These are phyloP conservation scores for Euclidia mi DNA, from an alignment of 2,888 invertebrate genomes.

Conservation along the genomic window DNA sequence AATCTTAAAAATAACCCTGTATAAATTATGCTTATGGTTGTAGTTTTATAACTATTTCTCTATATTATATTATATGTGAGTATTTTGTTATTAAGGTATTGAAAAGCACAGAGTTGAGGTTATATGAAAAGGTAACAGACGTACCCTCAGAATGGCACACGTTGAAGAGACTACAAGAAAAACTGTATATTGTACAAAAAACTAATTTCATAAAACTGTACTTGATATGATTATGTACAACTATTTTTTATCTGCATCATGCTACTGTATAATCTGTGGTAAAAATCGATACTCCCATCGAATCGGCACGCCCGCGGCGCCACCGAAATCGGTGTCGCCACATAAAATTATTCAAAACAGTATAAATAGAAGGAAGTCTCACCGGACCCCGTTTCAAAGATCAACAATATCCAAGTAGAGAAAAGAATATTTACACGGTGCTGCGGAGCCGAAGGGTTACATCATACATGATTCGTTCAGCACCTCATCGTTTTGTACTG, in stretches of 20 bases:
- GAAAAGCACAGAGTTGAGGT: slow-evolving; percentile 85
- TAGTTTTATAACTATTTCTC: slow-evolving; percentile 81
- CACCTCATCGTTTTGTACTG: slow-evolving; percentile 77
- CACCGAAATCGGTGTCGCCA: slow-evolving; percentile 33
- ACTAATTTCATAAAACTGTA: slow-evolving; percentile 83
- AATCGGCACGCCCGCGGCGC: slow-evolving; percentile 36
- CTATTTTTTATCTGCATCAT: slow-evolving; percentile 62
- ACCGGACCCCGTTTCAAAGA: slow-evolving; percentile 52
- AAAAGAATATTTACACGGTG: slow-evolving; percentile 68
- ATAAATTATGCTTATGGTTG: slow-evolving; percentile 89
- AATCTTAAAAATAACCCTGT: slow-evolving; percentile 87
- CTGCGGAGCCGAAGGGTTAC: slow-evolving; percentile 42
- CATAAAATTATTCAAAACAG: slow-evolving; percentile 63
- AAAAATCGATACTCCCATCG: slow-evolving; percentile 48
- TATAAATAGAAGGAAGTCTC: slow-evolving; percentile 62
- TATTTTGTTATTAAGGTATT: slow-evolving; percentile 82
- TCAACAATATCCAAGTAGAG: slow-evolving; percentile 61
- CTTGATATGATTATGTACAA: slow-evolving; percentile 87
- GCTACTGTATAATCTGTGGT: slow-evolving; percentile 61
- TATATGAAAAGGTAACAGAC: slow-evolving; percentile 81
- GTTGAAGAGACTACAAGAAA: slow-evolving; percentile 79
- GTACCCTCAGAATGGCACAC: slow-evolving; percentile 87
- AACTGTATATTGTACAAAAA: slow-evolving; percentile 81
- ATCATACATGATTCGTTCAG: slow-evolving; percentile 43
- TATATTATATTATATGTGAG: slow-evolving; percentile 82